Conservation (phyloP, 1,140 invertebrate genomes). For the Diuraphis noxia region DNA sequence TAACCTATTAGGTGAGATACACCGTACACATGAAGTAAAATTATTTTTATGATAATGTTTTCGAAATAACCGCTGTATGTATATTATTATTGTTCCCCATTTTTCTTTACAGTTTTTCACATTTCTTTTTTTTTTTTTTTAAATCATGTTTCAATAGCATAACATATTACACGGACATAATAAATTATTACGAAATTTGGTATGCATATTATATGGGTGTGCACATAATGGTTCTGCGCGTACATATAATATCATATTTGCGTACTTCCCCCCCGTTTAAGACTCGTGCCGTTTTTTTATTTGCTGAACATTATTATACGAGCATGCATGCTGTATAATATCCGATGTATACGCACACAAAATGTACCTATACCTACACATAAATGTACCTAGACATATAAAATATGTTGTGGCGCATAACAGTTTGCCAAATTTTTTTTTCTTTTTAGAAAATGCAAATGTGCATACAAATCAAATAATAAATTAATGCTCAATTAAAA, state of each 20-base stretch:
- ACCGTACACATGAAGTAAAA: neutral
- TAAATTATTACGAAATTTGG: neutral
- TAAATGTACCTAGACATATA: neutral
- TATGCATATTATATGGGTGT: neutral
- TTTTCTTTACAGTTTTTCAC: neutral
- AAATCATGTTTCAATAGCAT: neutral
- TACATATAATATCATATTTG: neutral
- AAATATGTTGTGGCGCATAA: neutral
- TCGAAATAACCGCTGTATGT: neutral
- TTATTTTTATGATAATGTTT: neutral
- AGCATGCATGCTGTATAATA: neutral
- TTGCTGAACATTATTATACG: neutral
- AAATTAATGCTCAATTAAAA: neutral
- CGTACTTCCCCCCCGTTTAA: neutral
- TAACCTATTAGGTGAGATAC: neutral
- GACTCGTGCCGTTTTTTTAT: neutral
- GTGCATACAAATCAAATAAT: neutral
- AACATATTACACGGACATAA: neutral
- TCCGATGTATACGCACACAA: neutral
- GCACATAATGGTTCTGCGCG: neutral
- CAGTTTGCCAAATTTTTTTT: neutral
- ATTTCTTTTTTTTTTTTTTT: no score
- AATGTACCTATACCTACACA: neutral
- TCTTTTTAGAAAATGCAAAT: neutral
- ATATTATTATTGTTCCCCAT: neutral